Evolutionary conservation across 2,797 vertebrate genomes (phyloP).

Genomic region (Squalus acanthias): DNA sequence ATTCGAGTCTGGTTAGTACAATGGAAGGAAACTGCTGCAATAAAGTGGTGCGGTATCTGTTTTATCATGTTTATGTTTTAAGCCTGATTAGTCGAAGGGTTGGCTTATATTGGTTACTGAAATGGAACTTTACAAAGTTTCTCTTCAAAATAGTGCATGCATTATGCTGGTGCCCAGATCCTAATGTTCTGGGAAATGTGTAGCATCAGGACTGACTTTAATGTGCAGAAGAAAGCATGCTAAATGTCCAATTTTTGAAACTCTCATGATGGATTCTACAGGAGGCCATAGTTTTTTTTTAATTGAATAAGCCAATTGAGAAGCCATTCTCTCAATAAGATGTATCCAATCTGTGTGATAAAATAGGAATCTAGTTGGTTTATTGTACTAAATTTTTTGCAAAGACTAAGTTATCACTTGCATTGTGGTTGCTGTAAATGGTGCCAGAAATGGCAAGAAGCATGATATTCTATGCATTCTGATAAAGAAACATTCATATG

Average conservation of each 20-base stretch:
- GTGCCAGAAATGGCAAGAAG: background rate
- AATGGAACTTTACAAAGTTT: background rate
- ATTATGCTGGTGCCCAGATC: background rate
- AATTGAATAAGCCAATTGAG: background rate
- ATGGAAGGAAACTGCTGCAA: background rate
- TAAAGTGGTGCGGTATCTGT: background rate
- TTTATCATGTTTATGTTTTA: background rate
- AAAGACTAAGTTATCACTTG: background rate
- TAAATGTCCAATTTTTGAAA: background rate
- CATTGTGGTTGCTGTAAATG: background rate
- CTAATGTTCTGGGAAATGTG: background rate
- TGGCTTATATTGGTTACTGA: background rate
- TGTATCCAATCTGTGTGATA: background rate
- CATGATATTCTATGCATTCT: background rate
- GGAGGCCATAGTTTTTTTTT: background rate
- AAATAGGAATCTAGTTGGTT: background rate
- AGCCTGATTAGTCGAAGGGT: background rate
- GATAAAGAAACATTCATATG: too few species aligned
- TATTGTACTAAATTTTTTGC: background rate
- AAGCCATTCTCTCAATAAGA: background rate
- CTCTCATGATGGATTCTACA: background rate
- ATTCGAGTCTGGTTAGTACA: background rate
- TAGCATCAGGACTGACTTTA: background rate
- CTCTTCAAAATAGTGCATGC: background rate
- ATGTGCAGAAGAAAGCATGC: background rate